Evolutionary conservation across 2,113 vertebrate genomes (phyloP).

Genomic region (Actinemys pallida): DNA sequence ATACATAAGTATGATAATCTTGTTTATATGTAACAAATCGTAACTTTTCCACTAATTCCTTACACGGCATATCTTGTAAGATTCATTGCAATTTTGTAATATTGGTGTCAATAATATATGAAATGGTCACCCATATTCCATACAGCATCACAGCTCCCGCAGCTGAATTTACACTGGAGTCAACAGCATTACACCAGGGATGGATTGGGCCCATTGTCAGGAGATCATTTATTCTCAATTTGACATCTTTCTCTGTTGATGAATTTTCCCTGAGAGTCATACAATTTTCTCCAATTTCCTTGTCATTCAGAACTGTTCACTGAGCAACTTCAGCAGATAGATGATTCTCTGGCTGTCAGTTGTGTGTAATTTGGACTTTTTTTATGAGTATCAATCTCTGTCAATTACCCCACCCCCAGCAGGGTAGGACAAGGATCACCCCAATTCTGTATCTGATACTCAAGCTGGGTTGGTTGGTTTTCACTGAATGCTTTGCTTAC

Average conservation of each 20-base stretch:
- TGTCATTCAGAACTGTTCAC: neutral
- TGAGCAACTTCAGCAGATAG: neutral
- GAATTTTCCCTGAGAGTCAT: neutral
- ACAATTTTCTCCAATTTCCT: neutral
- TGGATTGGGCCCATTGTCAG: neutral
- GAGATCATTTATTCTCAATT: neutral
- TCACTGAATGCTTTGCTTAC: neutral
- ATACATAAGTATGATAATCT: no score
- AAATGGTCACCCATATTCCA: no score
- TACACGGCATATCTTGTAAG: no score
- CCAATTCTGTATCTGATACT: neutral
- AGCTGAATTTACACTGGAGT: neutral
- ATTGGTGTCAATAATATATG: no score
- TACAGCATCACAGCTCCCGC: neutral
- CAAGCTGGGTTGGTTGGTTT: neutral
- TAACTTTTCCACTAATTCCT: no score
- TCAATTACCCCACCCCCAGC: neutral
- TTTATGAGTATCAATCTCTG: neutral
- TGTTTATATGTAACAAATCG: no score
- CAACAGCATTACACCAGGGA: neutral
- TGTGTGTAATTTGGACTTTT: neutral
- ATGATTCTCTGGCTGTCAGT: neutral
- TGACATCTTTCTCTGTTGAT: neutral
- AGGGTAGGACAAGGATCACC: neutral
- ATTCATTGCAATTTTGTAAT: no score